Conservation (phyloP, 2,888 invertebrate genomes). For the Trichopria drosophilae region DNA sequence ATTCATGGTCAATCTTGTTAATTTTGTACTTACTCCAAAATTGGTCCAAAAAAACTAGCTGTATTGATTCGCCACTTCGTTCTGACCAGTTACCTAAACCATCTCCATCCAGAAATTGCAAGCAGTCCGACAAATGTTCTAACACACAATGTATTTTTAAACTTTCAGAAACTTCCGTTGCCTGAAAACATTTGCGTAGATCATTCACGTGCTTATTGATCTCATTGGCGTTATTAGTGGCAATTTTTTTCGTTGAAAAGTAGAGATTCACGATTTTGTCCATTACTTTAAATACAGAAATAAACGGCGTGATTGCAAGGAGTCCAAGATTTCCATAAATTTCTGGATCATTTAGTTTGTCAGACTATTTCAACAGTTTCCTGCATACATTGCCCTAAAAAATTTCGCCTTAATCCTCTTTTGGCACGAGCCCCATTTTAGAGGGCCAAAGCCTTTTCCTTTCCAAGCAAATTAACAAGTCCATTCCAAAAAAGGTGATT, state of each 20-base stretch:
- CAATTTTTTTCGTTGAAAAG: constrained; percentile 4
- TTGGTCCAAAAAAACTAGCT: not conserved
- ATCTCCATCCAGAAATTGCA: constrained; percentile 4
- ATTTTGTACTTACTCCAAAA: constrained; percentile 6
- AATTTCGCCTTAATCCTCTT: too few relatives aligned
- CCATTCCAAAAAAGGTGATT: too few relatives aligned
- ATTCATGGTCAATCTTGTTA: constrained; percentile 5
- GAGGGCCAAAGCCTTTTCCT: constrained; percentile 5
- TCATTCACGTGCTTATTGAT: constrained; percentile 7
- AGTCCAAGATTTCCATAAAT: constrained; percentile 4
- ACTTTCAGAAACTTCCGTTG: constrained; percentile 4
- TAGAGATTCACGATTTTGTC: too few relatives aligned
- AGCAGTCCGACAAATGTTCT: not conserved
- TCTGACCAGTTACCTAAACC: constrained; percentile 2
- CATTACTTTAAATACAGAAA: constrained; percentile 2
- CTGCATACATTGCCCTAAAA: too few relatives aligned
- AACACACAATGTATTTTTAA: constrained; percentile 2
- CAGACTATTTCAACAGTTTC: too few relatives aligned
- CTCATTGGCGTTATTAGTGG: not conserved
- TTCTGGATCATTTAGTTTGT: constrained; percentile 5
- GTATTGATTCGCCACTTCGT: not conserved
- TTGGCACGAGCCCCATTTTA: not conserved
- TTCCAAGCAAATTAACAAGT: too few relatives aligned
- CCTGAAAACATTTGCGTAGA: not conserved
- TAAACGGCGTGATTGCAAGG: constrained; percentile 2